These are phyloP conservation scores for Drosophila neonasuta DNA, from an alignment of 2,888 invertebrate species.

Conservation along the genomic window DNA sequence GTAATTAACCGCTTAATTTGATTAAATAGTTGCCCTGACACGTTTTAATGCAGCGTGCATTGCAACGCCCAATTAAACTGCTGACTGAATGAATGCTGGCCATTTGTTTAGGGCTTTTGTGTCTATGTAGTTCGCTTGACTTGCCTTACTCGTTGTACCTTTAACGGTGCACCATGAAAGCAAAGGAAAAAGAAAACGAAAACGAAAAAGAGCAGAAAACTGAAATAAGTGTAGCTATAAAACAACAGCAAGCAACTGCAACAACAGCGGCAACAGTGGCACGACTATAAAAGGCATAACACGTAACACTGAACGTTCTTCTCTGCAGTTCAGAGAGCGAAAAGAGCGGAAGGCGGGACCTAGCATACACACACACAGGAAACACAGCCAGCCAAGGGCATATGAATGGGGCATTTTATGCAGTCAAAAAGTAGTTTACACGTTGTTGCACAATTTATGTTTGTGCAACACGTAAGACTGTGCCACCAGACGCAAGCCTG, in stretches of 20 bases:
- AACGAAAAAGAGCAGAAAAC: slow-evolving; percentile 35
- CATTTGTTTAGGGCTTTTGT: slow-evolving; percentile 26
- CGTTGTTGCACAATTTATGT: slow-evolving; percentile 80
- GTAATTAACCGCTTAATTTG: slow-evolving; percentile 69
- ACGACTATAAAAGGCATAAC: slow-evolving; percentile 65
- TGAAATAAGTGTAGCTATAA: slow-evolving; percentile 24
- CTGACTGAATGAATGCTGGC: slow-evolving; percentile 25
- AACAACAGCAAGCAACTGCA: slow-evolving; percentile 35
- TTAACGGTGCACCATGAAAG: slow-evolving; percentile 51
- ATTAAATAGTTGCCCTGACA: slow-evolving; percentile 46
- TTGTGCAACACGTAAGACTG: slow-evolving; percentile 76
- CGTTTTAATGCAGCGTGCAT: slow-evolving; percentile 13
- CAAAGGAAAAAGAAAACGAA: slow-evolving; percentile 19
- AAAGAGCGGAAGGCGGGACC: slow-evolving; percentile 5
- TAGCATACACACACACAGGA: slow-evolving; percentile 17
- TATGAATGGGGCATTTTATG: slow-evolving; percentile 67
- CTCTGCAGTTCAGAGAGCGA: slow-evolving; percentile 31
- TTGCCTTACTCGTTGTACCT: slow-evolving; percentile 16
- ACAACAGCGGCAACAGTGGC: slow-evolving; percentile 46
- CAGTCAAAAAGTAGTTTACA: slow-evolving; percentile 79
- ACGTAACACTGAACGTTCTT: slow-evolving; percentile 68
- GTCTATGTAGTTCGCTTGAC: slow-evolving; percentile 31
- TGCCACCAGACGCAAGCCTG: slow-evolving; percentile 56
- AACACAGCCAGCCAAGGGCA: slow-evolving; percentile 49
- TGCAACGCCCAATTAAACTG: slow-evolving; percentile 37